Evolutionary conservation across 2,888 invertebrate genomes (phyloP).

Genomic region (Nudaria mundana): DNA sequence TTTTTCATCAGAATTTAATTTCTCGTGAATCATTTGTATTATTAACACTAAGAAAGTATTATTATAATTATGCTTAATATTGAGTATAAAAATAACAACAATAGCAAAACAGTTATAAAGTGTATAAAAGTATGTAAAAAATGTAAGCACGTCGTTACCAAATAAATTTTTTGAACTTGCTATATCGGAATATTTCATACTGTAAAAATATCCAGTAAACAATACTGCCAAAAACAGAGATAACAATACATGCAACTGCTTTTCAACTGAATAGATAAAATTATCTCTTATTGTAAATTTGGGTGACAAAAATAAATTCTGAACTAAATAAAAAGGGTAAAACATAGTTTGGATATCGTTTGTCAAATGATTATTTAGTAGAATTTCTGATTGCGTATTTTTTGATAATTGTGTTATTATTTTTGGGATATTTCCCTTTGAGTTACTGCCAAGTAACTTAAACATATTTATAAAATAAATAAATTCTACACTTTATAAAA

Average conservation of each 20-base stretch:
- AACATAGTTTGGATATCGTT: constrained; percentile 11
- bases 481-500: too few species aligned
- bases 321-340: constrained; percentile 11
- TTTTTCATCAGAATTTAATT: not conserved
- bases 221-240: not conserved
- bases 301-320: constrained; percentile 11
- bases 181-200: not conserved
- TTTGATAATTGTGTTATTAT: too few species aligned
- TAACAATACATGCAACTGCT: not conserved
- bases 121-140: not conserved
- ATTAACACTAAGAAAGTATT: not conserved
- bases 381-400: not conserved
- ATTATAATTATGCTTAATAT: not conserved
- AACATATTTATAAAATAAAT: not conserved
- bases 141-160: not conserved
- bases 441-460: not conserved
- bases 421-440: not conserved
- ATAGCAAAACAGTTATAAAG: not conserved
- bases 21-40: not conserved
- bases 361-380: constrained; percentile 12
- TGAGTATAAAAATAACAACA: not conserved
- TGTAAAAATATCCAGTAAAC: not conserved
- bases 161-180: not conserved
- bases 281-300: constrained; percentile 15
- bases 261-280: constrained; percentile 9